Percentiles rank a stretch among this genome's conserved stretches.
These are phyloP conservation scores for Neolamprologus caudopunctatus DNA, from an alignment of 2,113 vertebrate genomes.

Conservation along the genomic window DNA sequence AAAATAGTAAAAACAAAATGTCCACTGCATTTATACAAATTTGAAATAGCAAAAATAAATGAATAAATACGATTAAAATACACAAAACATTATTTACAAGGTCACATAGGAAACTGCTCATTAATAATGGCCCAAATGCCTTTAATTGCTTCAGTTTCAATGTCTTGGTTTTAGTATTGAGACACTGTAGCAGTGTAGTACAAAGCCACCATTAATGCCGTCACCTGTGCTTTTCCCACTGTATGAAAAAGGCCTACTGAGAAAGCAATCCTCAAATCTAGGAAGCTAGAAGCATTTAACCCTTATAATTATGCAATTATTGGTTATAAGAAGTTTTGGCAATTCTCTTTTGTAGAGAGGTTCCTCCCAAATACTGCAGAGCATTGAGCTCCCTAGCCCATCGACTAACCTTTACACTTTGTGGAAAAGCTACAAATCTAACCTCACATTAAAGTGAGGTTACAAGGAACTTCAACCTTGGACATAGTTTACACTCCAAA, in stretches of 20 bases:
- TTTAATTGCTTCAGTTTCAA: neutral
- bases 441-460: constrained; percentile 1
- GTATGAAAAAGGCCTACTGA: neutral
- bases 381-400: neutral
- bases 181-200: neutral
- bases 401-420: neutral
- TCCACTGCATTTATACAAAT: neutral
- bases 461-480: constrained; percentile 17
- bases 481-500: constrained; percentile 40
- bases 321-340: neutral
- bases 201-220: neutral
- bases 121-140: neutral
- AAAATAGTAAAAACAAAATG: neutral
- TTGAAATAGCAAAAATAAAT: neutral
- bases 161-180: neutral
- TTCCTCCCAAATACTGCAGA: neutral
- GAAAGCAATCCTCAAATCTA: neutral
- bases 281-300: neutral
- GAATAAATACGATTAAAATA: neutral
- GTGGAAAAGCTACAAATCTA: neutral
- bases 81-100: neutral
- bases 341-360: neutral
- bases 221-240: neutral
- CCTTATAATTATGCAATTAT: neutral
- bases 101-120: neutral